Percentiles rank a stretch among this genome's conserved stretches.
Evolutionary conservation across 2,797 vertebrate species (phyloP).

Genomic region (Ibycter americanus): DNA sequence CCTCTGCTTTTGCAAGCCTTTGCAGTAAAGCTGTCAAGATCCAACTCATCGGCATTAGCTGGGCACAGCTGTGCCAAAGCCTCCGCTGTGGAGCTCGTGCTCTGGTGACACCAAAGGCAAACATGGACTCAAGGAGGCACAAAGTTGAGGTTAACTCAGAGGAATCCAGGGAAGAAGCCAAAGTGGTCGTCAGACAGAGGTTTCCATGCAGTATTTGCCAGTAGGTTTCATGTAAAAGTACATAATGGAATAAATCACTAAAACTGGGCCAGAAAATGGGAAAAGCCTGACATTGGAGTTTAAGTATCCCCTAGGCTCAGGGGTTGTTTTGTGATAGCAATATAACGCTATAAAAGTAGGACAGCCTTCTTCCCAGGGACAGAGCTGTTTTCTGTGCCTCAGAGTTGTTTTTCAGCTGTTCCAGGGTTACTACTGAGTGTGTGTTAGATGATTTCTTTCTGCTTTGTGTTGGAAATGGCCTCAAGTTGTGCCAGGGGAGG

Average conservation of each 20-base stretch:
- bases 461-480: background rate
- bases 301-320: background rate
- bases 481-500: background rate
- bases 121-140: background rate
- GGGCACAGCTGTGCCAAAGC: background rate
- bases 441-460: background rate
- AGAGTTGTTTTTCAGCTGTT: slow-evolving; percentile 2
- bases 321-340: slow-evolving; percentile 26
- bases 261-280: slow-evolving; percentile 20
- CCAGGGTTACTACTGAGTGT: background rate
- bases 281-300: background rate
- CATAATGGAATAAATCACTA: background rate
- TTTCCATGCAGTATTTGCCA: background rate
- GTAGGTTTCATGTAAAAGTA: background rate
- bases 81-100: background rate
- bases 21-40: slow-evolving; percentile 12
- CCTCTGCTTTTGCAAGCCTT: background rate
- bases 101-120: slow-evolving; percentile 25
- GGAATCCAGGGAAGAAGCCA: background rate
- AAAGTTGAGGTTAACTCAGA: background rate
- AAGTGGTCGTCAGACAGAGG: background rate
- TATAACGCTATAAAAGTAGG: slow-evolving; percentile 11
- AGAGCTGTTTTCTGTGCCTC: background rate
- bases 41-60: background rate
- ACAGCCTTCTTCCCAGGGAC: background rate